Evolutionary conservation across 2,113 vertebrate species (phyloP).

Genomic region (Ageneiosus marmoratus): DNA sequence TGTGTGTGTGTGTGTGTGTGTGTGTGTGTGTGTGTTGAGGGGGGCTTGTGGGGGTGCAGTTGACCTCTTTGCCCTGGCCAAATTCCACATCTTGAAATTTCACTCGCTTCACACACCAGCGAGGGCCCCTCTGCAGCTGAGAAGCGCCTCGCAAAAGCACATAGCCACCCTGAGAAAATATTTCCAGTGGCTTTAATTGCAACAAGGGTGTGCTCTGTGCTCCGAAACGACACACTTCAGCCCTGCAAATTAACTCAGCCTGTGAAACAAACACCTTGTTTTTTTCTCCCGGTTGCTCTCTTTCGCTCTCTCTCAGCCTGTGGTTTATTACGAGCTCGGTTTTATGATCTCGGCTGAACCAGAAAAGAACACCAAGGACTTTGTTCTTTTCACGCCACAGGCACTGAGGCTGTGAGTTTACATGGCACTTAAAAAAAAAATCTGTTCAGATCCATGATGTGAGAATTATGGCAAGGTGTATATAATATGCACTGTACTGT

Average conservation of each 20-base stretch:
- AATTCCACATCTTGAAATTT: slow-evolving; percentile 59
- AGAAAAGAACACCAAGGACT: slow-evolving; percentile 34
- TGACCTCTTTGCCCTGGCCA: slow-evolving; percentile 56
- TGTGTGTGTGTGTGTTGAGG: neutral
- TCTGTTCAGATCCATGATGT: neutral
- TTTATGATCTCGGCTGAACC: slow-evolving; percentile 41
- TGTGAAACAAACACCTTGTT: slow-evolving; percentile 50
- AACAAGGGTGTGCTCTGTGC: slow-evolving; percentile 55
- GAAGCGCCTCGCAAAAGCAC: slow-evolving; percentile 31
- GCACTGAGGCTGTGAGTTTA: slow-evolving; percentile 20
- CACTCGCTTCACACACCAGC: slow-evolving; percentile 42
- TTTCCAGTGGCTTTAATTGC: slow-evolving; percentile 56
- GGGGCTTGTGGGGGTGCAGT: slow-evolving; percentile 26
- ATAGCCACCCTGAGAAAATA: slow-evolving; percentile 57
- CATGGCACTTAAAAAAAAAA: slow-evolving; percentile 6
- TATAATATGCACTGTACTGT: neutral
- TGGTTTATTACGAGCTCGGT: slow-evolving; percentile 24
- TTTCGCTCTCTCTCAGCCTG: slow-evolving; percentile 2
- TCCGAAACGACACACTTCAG: slow-evolving; percentile 41
- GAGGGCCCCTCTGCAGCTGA: slow-evolving; percentile 50
- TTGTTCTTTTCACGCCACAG: slow-evolving; percentile 28
- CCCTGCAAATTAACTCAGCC: slow-evolving; percentile 47
- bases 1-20: neutral
- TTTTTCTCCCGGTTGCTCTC: slow-evolving; percentile 22
- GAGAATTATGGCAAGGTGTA: neutral